Base-by-base conservation (phyloP, 2,113 vertebrate species). In the Cheilinus undulatus region DNA sequence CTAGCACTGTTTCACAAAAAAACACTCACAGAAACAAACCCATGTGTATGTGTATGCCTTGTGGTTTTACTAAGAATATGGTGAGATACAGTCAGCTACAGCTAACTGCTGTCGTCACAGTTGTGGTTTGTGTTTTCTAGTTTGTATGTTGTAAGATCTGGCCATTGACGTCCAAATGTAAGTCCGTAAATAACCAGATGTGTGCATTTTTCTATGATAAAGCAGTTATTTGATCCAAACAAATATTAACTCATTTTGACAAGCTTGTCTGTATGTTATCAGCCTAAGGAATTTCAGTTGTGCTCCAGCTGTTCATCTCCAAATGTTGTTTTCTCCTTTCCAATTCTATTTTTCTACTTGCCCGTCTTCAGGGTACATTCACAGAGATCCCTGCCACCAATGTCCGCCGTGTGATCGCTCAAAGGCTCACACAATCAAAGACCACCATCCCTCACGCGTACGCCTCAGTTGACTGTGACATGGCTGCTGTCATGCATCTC, bases 351-450 rank as follows among this genome's bases (percentile, higher is more conserved):
- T 32, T 11, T 49, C 12, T 9, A 17, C 42, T 75, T 27, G 10
- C 82, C 19, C 8, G 48, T 53, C 62, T 46, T n/a, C 84, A 99
- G 98, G 96, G 95, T 49, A 95, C 95, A 0, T 99, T 97, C 89
- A 96, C 96, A 38, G 97, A 99, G 90, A 91, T 97, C 83, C 96
- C 96, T 51, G 94, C 97, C 32, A 95, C 96, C 75, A 97, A 95
- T 30, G 88, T 97, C 38, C 95, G 97, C 67, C 96, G 95, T 80
- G 95, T 98, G 73, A 99, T 98, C 72, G 98, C 97, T 76, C 96
- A 97, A 87, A 95, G 96, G 73, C 89, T 99, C 76, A 97, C 94
- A 3, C 95, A 97, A 62, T 98, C 98, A 26, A 99, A 99, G 92
- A 94, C 92, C 66, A 98, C 95, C 51, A 94, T 99, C 83, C 97